Percentiles rank a stretch among this genome's conserved stretches.
phyloP scores from a whole-genome alignment of 2,888 invertebrate species.

The Augochlorella aurata region DNA sequence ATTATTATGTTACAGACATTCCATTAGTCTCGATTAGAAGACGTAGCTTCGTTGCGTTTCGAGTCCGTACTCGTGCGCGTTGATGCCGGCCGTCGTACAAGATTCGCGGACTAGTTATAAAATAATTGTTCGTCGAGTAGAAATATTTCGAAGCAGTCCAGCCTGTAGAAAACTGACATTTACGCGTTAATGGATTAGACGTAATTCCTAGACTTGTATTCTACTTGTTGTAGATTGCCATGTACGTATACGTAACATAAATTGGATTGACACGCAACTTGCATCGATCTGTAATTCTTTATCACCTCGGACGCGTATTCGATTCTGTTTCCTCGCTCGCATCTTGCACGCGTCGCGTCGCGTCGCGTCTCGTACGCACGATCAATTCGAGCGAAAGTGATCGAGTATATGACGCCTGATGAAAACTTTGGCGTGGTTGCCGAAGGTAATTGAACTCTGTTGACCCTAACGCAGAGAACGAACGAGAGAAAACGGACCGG shows the following conservation, averaged over 20 bases:
- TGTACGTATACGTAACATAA: not conserved
- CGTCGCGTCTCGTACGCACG: constrained; percentile 43
- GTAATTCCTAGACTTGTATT: not conserved
- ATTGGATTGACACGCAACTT: not conserved
- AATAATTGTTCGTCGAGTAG: too few relatives aligned
- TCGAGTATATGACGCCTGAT: constrained; percentile 60
- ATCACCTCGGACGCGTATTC: constrained; percentile 33
- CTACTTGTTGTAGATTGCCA: not conserved
- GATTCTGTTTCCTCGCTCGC: constrained; percentile 8
- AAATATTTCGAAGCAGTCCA: not conserved
- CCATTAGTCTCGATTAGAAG: not conserved
- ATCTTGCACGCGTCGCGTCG: too few relatives aligned
- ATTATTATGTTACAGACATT: not conserved
- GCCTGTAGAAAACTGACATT: not conserved
- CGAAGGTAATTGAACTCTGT: constrained; percentile 73
- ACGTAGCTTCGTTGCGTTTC: too few relatives aligned
- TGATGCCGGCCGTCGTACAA: too few relatives aligned
- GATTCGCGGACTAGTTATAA: too few relatives aligned
- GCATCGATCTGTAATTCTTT: constrained; percentile 34
- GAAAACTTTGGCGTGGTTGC: constrained; percentile 65
- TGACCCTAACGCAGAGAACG: constrained; percentile 72
- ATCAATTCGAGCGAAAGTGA: constrained; percentile 69
- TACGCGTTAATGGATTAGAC: not conserved
- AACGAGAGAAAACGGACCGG: constrained; percentile 48
- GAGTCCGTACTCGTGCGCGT: too few relatives aligned